These are phyloP conservation scores for Drosophila setifemur DNA, from an alignment of 1,140 invertebrate species.

Conservation along the genomic window DNA sequence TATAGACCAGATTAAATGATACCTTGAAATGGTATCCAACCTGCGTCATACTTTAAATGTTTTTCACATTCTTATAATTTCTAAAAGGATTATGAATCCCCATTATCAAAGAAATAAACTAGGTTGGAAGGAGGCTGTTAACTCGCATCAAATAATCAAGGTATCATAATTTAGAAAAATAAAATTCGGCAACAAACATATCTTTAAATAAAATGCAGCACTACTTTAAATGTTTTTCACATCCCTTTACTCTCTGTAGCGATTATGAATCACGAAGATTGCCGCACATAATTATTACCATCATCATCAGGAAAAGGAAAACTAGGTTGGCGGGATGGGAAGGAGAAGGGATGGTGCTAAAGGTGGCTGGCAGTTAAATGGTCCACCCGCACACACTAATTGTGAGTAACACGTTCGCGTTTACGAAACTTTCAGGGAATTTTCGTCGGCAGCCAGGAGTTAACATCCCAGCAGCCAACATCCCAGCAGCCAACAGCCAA, in stretches of 20 bases:
- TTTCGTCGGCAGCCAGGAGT: constrained; percentile 43
- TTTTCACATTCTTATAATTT: background rate
- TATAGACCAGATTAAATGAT: too few relatives aligned
- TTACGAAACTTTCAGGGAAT: constrained; percentile 71
- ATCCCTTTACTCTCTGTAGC: background rate
- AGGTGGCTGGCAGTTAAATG: constrained; percentile 60
- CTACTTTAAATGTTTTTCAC: too few relatives aligned
- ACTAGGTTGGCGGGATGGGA: background rate
- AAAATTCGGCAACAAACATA: too few relatives aligned
- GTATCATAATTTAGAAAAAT: too few relatives aligned
- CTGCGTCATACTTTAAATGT: constrained; percentile 11
- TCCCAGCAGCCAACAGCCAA: constrained; percentile 11
- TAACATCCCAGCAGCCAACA: constrained; percentile 10
- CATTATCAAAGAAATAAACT: too few relatives aligned
- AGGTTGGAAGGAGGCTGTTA: too few relatives aligned
- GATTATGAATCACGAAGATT: constrained; percentile 65
- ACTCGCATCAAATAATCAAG: too few relatives aligned
- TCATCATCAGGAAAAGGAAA: constrained; percentile 32
- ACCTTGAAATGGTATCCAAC: too few relatives aligned
- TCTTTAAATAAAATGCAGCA: too few relatives aligned
- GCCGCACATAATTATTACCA: constrained; percentile 71
- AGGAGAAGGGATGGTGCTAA: background rate
- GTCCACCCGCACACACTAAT: constrained; percentile 62
- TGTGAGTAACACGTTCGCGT: constrained; percentile 76
- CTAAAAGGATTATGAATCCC: too few relatives aligned